These are phyloP conservation scores for Phrynocephalus guinanensis DNA, from an alignment of 2,797 vertebrate genomes.

Conservation along the genomic window DNA sequence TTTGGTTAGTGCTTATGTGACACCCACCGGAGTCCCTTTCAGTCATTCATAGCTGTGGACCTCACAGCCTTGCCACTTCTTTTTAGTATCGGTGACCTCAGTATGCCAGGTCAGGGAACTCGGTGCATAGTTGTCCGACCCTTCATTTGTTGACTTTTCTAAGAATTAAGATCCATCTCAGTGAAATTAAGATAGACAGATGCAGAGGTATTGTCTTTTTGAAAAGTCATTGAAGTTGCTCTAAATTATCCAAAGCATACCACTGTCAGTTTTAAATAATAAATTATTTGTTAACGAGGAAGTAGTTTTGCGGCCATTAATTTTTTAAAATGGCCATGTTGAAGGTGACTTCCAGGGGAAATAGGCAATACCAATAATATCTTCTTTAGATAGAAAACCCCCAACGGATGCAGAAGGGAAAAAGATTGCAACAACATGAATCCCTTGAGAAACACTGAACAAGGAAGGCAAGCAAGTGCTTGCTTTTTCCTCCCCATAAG, in stretches of 20 bases:
- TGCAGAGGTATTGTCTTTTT: neutral
- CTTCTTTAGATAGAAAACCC: neutral
- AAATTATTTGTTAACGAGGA: neutral
- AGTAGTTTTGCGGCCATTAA: neutral
- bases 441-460: neutral
- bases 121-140: too few species aligned
- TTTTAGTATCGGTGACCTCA: too few species aligned
- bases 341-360: neutral
- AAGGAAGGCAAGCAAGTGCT: neutral
- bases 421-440: slow-evolving; percentile 3
- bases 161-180: too few species aligned
- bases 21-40: too few species aligned
- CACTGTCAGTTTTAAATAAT: neutral
- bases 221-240: neutral
- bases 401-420: slow-evolving; percentile 14
- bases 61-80: too few species aligned
- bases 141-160: too few species aligned
- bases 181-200: neutral
- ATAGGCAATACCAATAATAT: slow-evolving; percentile 13
- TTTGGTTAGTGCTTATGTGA: too few species aligned
- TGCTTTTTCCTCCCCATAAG: neutral
- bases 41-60: too few species aligned
- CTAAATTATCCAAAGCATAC: neutral
- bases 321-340: neutral
- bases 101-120: too few species aligned